These are phyloP conservation scores for Strigamia maritima DNA, from an alignment of 2,888 invertebrate species.

Conservation along the genomic window DNA sequence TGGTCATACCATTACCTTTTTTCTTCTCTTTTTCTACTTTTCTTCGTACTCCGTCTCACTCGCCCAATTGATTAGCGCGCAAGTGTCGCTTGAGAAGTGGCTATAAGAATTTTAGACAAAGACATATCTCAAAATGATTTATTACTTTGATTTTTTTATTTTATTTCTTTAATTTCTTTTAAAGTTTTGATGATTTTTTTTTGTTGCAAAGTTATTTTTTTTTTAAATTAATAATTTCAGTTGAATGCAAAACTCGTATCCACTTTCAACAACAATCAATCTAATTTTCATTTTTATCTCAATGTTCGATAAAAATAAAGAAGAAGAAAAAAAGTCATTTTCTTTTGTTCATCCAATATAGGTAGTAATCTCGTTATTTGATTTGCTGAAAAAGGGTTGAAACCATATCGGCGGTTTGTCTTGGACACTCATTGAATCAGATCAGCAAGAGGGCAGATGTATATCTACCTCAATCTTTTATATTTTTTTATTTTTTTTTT, in stretches of 20 bases:
- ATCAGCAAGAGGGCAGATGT: not conserved
- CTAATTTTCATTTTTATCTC: not conserved
- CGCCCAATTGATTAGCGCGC: constrained; percentile 15
- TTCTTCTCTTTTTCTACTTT: not conserved
- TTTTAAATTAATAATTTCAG: not conserved
- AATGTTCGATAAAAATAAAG: not conserved
- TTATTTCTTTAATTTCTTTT: not conserved
- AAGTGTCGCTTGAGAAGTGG: constrained; percentile 6
- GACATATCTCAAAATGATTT: not conserved
- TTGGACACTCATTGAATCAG: constrained; percentile 6
- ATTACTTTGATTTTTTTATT: not conserved
- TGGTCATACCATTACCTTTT: constrained; percentile 15
- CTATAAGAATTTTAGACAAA: not conserved
- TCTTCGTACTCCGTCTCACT: constrained; percentile 3
- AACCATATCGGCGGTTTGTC: not conserved
- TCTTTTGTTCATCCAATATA: not conserved
- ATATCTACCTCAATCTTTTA: not conserved
- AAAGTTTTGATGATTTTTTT: not conserved
- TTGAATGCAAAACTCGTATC: not conserved
- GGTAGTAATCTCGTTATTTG: not conserved
- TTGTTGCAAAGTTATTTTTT: not conserved
- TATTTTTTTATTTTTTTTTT: not conserved
- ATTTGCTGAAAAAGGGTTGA: not conserved
- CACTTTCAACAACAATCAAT: not conserved
- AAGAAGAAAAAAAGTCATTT: not conserved